Conservation (phyloP, 2,113 vertebrate species). For the Mus pahari region DNA sequence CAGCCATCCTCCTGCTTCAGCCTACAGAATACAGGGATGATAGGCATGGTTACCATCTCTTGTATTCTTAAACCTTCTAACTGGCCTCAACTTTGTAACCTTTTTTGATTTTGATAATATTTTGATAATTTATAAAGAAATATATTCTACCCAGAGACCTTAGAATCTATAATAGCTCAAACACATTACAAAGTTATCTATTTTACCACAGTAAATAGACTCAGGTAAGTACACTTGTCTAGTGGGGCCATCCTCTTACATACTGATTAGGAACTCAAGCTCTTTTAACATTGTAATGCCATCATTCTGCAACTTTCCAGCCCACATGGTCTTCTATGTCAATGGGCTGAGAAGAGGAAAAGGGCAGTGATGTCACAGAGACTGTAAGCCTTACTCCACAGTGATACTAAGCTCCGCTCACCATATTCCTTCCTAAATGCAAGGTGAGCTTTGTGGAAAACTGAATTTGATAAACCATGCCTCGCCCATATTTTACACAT, state of each 20-base stretch:
- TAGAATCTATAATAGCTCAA: not conserved
- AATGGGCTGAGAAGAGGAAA: not conserved
- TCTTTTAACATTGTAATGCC: not conserved
- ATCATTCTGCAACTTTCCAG: not conserved
- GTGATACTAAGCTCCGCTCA: not conserved
- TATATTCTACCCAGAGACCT: not conserved
- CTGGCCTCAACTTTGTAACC: not conserved
- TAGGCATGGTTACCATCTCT: not conserved
- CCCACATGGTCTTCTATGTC: not conserved
- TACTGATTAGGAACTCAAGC: not conserved
- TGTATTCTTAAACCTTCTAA: not conserved
- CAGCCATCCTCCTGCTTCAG: not conserved
- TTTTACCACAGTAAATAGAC: not conserved
- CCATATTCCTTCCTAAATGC: not conserved
- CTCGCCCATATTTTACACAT: not conserved
- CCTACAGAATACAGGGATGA: not conserved
- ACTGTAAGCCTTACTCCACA: not conserved
- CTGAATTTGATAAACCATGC: not conserved
- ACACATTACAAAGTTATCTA: not conserved
- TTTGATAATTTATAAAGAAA: conserved; percentile 24
- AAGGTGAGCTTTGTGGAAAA: not conserved
- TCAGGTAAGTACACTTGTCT: not conserved
- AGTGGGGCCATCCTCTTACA: not conserved
- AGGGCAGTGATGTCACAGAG: not conserved
- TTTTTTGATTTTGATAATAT: not conserved